Evolutionary conservation across 2,888 invertebrate species (phyloP).

Genomic region (Bedellia somnulentella): DNA sequence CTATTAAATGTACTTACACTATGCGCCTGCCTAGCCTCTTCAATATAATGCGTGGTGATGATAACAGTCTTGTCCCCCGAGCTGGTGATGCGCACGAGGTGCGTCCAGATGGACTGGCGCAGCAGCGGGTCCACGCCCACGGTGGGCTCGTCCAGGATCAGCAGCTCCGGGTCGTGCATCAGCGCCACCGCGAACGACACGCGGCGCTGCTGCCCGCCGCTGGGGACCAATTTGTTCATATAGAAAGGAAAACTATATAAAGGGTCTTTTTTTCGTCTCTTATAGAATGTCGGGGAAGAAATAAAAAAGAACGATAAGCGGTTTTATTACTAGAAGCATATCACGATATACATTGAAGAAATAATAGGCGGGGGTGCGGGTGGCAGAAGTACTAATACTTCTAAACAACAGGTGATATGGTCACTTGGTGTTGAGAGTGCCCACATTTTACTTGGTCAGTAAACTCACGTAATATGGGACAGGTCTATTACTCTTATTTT

Average conservation of each 20-base stretch:
- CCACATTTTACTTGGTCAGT: too few species aligned
- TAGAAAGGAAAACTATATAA: not conserved
- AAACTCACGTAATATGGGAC: too few species aligned
- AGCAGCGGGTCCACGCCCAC: slow-evolving; percentile 91
- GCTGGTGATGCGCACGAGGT: slow-evolving; percentile 86
- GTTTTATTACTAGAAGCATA: too few species aligned
- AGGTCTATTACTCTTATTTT: too few species aligned
- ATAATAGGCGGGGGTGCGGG: too few species aligned
- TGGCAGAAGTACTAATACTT: too few species aligned
- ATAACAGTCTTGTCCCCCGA: slow-evolving; percentile 88
- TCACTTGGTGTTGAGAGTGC: too few species aligned
- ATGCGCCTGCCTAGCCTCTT: slow-evolving; percentile 90
- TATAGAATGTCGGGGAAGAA: too few species aligned
- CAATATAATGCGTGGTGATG: slow-evolving; percentile 86
- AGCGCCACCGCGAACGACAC: slow-evolving; percentile 91
- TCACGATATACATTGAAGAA: too few species aligned
- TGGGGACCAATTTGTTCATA: slow-evolving; percentile 22
- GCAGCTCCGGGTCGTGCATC: slow-evolving; percentile 88
- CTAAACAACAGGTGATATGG: too few species aligned
- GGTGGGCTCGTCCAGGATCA: slow-evolving; percentile 91
- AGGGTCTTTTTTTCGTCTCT: too few species aligned
- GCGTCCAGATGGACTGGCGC: slow-evolving; percentile 92
- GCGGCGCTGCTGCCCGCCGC: slow-evolving; percentile 89
- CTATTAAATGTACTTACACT: slow-evolving; percentile 72
- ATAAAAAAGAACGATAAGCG: too few species aligned